A percentile compares a stretch with the other conserved stretches of the same genome.
Conservation (phyloP, 2,113 vertebrate genomes). For the Perognathus longimembris region DNA sequence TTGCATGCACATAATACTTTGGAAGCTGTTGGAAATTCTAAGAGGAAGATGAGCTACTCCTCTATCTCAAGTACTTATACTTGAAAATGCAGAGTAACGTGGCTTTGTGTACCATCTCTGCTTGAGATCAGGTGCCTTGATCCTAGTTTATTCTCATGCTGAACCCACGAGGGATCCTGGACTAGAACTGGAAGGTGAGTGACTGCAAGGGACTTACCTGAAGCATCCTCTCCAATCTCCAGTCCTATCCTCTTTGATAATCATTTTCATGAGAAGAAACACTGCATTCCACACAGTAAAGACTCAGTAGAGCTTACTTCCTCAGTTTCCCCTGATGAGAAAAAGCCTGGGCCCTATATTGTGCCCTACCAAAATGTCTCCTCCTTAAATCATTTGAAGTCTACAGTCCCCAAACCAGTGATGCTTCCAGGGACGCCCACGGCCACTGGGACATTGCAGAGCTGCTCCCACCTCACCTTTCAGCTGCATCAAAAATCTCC, state of each 20-base stretch:
- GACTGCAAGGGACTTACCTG: not conserved
- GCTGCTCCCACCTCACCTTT: not conserved
- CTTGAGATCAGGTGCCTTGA: too few relatives aligned
- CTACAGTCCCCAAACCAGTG: not conserved
- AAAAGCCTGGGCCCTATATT: not conserved
- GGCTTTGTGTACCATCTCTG: not conserved
- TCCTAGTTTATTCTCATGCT: not conserved
- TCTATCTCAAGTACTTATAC: not conserved
- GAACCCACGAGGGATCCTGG: not conserved
- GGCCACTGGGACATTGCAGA: not conserved
- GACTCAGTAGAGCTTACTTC: not conserved
- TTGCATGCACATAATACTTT: not conserved
- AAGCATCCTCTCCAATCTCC: not conserved
- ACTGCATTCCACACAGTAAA: not conserved
- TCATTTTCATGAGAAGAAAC: not conserved
- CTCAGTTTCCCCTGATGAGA: not conserved
- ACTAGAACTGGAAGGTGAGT: not conserved
- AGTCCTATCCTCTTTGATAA: not conserved
- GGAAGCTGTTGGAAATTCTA: not conserved
- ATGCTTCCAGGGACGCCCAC: not conserved
- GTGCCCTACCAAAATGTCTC: not conserved
- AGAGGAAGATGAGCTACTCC: not conserved
- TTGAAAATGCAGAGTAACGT: not conserved
- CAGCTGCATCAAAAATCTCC: not conserved
- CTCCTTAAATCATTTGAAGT: not conserved